Percentiles rank a stretch among this genome's conserved stretches.
Conservation (phyloP, 2,113 vertebrate species). For the Xyliphius kryptos region DNA sequence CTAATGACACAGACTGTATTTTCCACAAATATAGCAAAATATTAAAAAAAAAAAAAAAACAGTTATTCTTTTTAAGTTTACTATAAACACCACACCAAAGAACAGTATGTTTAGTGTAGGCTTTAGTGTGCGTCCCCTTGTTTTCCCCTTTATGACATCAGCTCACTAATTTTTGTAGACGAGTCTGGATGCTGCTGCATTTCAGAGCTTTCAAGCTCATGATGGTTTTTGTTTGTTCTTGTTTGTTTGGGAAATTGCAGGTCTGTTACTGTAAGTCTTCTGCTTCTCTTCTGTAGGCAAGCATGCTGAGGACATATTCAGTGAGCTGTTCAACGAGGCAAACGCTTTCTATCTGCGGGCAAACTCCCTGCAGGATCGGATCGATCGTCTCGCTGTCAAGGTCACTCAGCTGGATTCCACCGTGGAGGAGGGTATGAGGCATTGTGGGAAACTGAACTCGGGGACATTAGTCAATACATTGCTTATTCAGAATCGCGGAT, state of each 20-base stretch:
- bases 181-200: too few relatives aligned
- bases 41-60: too few relatives aligned
- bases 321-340: slow-evolving; percentile 94
- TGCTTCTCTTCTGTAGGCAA: slow-evolving; percentile 69
- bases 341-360: slow-evolving; percentile 94
- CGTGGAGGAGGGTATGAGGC: slow-evolving; percentile 91
- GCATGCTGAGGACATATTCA: slow-evolving; percentile 98
- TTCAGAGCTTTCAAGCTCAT: neutral
- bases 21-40: too few relatives aligned
- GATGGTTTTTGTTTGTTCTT: neutral
- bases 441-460: slow-evolving; percentile 27
- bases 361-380: slow-evolving; percentile 96
- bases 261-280: too few relatives aligned
- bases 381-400: slow-evolving; percentile 95
- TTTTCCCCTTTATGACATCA: too few relatives aligned
- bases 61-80: too few relatives aligned
- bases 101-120: too few relatives aligned
- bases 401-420: slow-evolving; percentile 98
- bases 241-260: neutral
- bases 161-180: too few relatives aligned
- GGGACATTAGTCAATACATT: slow-evolving; percentile 10
- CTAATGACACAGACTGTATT: too few relatives aligned
- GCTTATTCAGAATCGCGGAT: slow-evolving; percentile 11
- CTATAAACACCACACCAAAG: too few relatives aligned
- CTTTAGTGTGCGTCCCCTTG: too few relatives aligned